Evolutionary conservation across 1,140 invertebrate genomes (phyloP), one percentile per base, ranked within the genome.

Genomic region (Hyles vespertilio): DNA sequence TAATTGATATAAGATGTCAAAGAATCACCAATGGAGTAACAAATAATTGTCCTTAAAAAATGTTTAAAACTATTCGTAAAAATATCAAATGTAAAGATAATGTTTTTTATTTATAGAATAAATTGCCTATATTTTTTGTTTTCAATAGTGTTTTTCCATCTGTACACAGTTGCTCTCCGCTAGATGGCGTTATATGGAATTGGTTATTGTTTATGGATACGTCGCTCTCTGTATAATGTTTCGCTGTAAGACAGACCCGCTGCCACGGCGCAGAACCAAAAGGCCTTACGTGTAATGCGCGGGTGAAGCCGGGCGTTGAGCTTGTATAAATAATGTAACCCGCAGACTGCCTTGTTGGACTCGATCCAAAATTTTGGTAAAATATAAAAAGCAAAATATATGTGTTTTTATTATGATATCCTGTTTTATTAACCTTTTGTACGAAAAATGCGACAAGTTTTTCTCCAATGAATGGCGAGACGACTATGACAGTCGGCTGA

Each of bases 321-420:
- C 74, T 77, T 77, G 70, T 74, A 65, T 77, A 76, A 33, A 67
- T 61, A 51, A 71, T 67, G 61, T 67, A 72, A 72, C 74, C 81
- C 77, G 77, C 76, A 77, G 79, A 84, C 82, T 87, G 84, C 81
- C 81, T 85, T 82, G 75, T 76, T 84, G 84, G 84, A 85, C 74
- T 72, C 69, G 81, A 71, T 85, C 77, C 81, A 77, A 82, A 77
- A 58, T 74, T 83, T 86, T 84, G 75, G 79, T 84, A 82, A 83
- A 80, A 81, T 77, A 84, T 81, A 78, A 81, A 51, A 83, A 84
- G 77, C 77, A 77, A 84, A 85, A 83, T 85, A 87, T 87, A 87
- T 83, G 81, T 84, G 80, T 84, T 87, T 84, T 84, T 84, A 83
- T 87, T 87, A 84, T 72, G 76, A 83, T 64, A 32, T 11, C 45